phyloP scores from a whole-genome alignment of 1,140 invertebrate species.

The Heliothis virescens region DNA sequence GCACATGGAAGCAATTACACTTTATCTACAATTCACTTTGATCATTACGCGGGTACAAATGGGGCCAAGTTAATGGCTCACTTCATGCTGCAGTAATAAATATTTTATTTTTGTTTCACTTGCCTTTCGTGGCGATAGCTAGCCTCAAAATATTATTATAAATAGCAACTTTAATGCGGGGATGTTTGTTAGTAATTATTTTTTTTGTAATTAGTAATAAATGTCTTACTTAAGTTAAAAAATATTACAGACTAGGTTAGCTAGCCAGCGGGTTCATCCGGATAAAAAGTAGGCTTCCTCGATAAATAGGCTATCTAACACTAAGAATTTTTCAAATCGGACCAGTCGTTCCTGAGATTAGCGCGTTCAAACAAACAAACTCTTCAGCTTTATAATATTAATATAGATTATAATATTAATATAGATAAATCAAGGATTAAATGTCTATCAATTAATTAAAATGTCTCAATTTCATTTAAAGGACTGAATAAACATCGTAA shows the following conservation, averaged over 20 bases:
- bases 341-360: too few species aligned
- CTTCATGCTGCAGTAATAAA: constrained; percentile 45
- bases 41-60: constrained; percentile 45
- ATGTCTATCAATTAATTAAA: constrained; percentile 12
- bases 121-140: constrained; percentile 3
- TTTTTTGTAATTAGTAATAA: background rate
- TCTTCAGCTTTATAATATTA: too few species aligned
- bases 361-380: too few species aligned
- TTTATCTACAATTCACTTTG: constrained; percentile 49
- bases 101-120: constrained; percentile 46
- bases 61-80: constrained; percentile 45
- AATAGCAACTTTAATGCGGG: background rate
- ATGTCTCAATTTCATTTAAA: constrained; percentile 12
- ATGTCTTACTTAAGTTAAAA: too few species aligned
- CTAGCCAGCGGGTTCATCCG: too few species aligned
- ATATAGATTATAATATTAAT: too few species aligned
- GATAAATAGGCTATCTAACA: too few species aligned
- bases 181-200: background rate
- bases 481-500: constrained; percentile 6
- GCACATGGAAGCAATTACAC: constrained; percentile 45
- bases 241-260: background rate
- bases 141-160: constrained; percentile 28
- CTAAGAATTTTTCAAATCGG: too few species aligned
- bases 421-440: background rate
- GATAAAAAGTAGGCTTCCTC: too few species aligned